Base-by-base conservation (phyloP, 1,140 invertebrate species). In the Aphis craccivora region DNA sequence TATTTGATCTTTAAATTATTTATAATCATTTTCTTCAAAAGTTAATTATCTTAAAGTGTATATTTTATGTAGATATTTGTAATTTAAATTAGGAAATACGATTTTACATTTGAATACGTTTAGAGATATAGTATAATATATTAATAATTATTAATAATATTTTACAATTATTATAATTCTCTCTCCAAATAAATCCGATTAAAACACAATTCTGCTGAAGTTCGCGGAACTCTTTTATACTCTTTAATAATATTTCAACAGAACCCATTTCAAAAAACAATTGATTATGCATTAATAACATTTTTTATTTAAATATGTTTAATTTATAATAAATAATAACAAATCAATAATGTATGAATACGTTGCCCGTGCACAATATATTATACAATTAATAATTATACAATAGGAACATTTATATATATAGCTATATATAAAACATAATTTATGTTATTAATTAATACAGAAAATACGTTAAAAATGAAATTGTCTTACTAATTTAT, bases 251-350 rank as follows among this genome's bases (percentile, higher is more conserved):
- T 60, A 40, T 90, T 55, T 37, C 48, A 40, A 90, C 20, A 40
- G 22, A 60, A 8, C 35, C n/a, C 53, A 30, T 90, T 90, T 51
- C n/a, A 53, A 90, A 60, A 53, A 90, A 60, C 53, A 90, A 90
- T 90, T 43, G 37, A 60, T 37, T 37, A 35, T 51, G 6, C n/a
- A 45, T 45, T 14, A 53, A 90, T 25, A 90, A 55, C 35, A 60
- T 90, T 60, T 55, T 90, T 60, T 37, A 60, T 90, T 60, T 60
- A 60, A 55, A 90, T 60, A 37, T 60, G 37, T 90, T 55, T 55
- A 89, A 55, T 90, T 60, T 90, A 90, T 60, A 90, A 60, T 90
- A 40, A 90, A 90, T 60, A 90, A 60, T 90, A 40, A 90, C 60
- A 90, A 90, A 90, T 90, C 88, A 90, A 90, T 90, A 90, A 60